Conservation (phyloP, 2,888 invertebrate genomes). For the Tipula helvola region DNA sequence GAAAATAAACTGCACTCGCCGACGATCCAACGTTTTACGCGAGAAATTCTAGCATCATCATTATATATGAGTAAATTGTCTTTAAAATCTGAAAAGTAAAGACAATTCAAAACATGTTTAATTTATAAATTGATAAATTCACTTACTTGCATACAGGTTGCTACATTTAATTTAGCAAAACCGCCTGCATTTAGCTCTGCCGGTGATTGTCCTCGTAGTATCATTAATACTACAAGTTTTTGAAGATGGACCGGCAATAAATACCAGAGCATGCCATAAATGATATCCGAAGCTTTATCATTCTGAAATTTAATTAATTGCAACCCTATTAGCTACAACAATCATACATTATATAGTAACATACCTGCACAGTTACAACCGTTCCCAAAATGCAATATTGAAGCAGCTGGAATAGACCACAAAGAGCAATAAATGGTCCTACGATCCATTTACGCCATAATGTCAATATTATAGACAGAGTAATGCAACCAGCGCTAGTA, state of each 20-base stretch:
- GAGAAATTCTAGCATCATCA: background rate
- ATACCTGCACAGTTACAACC: background rate
- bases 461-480: background rate
- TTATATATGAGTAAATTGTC: background rate
- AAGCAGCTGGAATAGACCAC: background rate
- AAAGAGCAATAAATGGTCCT: background rate
- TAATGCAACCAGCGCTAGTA: background rate
- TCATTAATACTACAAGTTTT: background rate
- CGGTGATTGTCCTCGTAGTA: background rate
- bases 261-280: background rate
- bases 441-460: background rate
- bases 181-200: background rate
- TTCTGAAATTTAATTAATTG: background rate
- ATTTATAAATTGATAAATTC: background rate
- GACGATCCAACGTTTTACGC: background rate
- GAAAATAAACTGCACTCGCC: too few species aligned
- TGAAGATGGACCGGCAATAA: background rate
- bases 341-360: too few species aligned
- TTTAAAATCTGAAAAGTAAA: background rate
- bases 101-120: background rate
- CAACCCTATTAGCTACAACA: too few species aligned
- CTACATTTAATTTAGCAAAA: background rate
- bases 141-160: background rate
- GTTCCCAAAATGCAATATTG: background rate
- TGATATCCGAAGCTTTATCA: background rate